Evolutionary conservation across 2,888 invertebrate genomes (phyloP), one percentile per base, ranked within the genome.

Genomic region (Parnassius apollo): DNA sequence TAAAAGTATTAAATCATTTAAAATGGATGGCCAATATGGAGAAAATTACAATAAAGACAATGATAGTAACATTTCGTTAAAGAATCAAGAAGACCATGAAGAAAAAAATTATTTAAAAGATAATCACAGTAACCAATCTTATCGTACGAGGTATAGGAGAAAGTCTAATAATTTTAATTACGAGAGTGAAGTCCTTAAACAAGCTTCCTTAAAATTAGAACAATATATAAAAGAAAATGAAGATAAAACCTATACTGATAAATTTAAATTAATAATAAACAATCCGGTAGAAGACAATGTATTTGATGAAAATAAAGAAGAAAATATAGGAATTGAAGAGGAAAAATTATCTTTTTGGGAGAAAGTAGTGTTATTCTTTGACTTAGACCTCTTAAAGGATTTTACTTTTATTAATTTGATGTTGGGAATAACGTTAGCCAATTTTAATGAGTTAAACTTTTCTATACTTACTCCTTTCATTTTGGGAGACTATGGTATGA

Each of bases 381-480:
- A 95, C 77, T 88, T 96, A 65, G 94, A 94, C 77, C 87, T 96
- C 57, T 79, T 96, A 61, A 93, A 93, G 69, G 95, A 96, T 80
- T 93, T 93, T 12, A 93, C 94, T 3, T 96, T 94, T 71, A 92
- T 95, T 2, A 95, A 95, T 72, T 85, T 95, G 12, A 95, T 95
- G 91, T 76, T 95, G 60, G 96, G 96, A 1, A 88, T 95, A 56
- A 95, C 95, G 0, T 84, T 95, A 49, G 95, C 95, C 0, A 94
- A 94, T 74, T 95, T 95, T 72, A 94, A 93, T 4, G 96, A 96
- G 79, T 72, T 95, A 8, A 96, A 96, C 77, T 96, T 96, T 76
- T 94, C 95, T 2, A 93, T 95, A 57, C 75, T 96, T 57, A 95
- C 95, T 0, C 95, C 96, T 1, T 95, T 95, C 68, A 94, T 96